Conservation (phyloP, 2,113 vertebrate species). For the Collichthys lucidus region DNA sequence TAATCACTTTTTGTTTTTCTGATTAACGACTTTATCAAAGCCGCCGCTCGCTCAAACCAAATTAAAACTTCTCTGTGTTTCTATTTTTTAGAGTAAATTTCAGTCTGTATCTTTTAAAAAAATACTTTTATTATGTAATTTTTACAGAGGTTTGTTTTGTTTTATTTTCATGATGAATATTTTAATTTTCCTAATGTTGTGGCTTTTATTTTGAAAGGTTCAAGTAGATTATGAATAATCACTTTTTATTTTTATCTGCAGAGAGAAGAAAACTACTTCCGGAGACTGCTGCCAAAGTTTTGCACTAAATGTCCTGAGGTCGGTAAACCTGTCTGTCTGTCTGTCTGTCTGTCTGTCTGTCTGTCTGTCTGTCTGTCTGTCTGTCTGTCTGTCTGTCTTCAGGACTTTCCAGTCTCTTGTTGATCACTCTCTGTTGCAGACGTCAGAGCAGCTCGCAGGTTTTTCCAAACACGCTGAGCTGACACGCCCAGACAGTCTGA, state of each 20-base stretch:
- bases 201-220: background rate
- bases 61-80: too few relatives aligned
- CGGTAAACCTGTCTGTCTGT: conserved; percentile 9
- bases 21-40: too few relatives aligned
- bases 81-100: too few relatives aligned
- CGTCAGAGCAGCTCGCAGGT: background rate
- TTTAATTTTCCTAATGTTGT: background rate
- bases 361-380: too few relatives aligned
- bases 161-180: background rate
- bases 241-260: conserved; percentile 34
- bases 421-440: background rate
- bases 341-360: too few relatives aligned
- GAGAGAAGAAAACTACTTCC: conserved; percentile 40
- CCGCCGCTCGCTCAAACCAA: too few relatives aligned
- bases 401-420: background rate
- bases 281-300: conserved; percentile 71
- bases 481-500: background rate
- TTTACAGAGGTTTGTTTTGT: background rate
- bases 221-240: background rate
- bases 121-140: background rate
- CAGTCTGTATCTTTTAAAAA: too few relatives aligned
- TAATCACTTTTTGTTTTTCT: too few relatives aligned
- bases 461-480: background rate
- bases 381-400: too few relatives aligned
- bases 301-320: conserved; percentile 68